phyloP scores from a whole-genome alignment of 2,888 invertebrate genomes.

The Erannis defoliaria region DNA sequence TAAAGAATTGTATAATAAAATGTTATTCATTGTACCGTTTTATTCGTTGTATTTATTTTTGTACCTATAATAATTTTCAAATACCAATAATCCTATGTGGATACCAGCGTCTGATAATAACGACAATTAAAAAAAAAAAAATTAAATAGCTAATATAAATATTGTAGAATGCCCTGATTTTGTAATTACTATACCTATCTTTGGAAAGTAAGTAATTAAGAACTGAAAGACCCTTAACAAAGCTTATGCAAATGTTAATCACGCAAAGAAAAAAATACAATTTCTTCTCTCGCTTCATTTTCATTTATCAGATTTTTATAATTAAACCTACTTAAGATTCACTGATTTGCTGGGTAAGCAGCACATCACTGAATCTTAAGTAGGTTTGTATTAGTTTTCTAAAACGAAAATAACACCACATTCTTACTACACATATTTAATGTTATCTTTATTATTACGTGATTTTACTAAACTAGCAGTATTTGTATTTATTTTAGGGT shows the following conservation, averaged over 20 bases:
- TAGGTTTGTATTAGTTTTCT: no score
- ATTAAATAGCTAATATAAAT: neutral
- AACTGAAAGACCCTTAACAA: constrained; percentile 51
- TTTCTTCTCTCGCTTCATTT: constrained; percentile 38
- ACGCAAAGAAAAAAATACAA: constrained; percentile 65
- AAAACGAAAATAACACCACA: no score
- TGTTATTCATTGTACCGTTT: constrained; percentile 41
- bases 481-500: no score
- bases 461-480: no score
- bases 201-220: constrained; percentile 58
- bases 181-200: constrained; percentile 33
- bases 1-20: constrained; percentile 28
- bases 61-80: no score
- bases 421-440: no score
- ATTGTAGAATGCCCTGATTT: constrained; percentile 3
- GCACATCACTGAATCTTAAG: no score
- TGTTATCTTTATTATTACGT: no score
- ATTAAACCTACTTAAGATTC: neutral
- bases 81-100: no score
- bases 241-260: constrained; percentile 74
- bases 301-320: constrained; percentile 12
- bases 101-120: no score
- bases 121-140: neutral
- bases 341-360: neutral
- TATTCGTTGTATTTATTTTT: neutral